Evolutionary conservation across 2,113 vertebrate species (phyloP).

Genomic region (Vicugna pacos): DNA sequence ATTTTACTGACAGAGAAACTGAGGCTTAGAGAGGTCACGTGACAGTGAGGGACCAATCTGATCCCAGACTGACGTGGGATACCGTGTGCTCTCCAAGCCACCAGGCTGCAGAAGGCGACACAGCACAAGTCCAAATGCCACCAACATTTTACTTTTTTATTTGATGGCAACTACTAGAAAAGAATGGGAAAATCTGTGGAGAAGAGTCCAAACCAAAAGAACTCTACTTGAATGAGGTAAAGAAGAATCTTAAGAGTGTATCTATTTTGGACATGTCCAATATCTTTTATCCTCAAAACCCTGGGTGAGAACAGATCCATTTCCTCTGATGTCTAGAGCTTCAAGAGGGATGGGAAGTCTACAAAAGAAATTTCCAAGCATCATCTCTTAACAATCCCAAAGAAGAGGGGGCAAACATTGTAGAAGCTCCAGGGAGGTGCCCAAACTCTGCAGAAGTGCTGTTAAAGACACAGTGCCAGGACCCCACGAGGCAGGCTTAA

Average conservation of each 20-base stretch:
- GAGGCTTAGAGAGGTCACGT: not conserved
- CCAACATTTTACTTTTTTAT: not conserved
- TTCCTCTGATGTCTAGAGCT: not conserved
- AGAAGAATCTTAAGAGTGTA: not conserved
- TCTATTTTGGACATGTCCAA: not conserved
- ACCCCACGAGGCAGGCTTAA: no score
- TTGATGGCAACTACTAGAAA: not conserved
- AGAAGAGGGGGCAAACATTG: not conserved
- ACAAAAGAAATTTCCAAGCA: not conserved
- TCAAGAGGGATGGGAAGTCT: slow-evolving; percentile 9
- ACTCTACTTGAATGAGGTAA: not conserved
- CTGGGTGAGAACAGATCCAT: slow-evolving; percentile 11
- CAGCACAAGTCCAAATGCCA: not conserved
- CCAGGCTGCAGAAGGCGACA: fast-evolving
- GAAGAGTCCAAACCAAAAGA: not conserved
- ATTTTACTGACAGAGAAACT: not conserved
- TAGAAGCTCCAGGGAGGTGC: not conserved
- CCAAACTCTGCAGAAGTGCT: not conserved
- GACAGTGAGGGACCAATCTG: not conserved
- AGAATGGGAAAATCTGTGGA: not conserved
- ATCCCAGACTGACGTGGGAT: not conserved
- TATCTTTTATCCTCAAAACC: slow-evolving; percentile 17
- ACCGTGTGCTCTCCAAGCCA: not conserved
- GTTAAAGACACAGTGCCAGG: not conserved
- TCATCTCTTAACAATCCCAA: not conserved